phyloP scores from a whole-genome alignment of 2,888 invertebrate genomes.

The Oxystoma pomonae region DNA sequence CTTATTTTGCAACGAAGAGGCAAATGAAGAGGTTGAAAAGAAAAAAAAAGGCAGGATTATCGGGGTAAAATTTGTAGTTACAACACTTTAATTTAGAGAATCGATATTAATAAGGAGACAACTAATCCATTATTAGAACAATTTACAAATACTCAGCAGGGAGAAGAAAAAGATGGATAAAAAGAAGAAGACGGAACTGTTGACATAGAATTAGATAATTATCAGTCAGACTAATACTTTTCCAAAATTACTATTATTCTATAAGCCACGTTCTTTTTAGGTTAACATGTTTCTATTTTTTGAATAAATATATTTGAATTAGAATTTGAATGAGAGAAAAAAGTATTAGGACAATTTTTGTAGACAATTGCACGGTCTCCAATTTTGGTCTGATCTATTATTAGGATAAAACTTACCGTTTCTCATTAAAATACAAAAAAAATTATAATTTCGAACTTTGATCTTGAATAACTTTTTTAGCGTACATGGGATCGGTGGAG shows the following conservation, averaged over 20 bases:
- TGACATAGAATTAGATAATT: conserved; percentile 4
- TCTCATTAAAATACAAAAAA: too few species aligned
- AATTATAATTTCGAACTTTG: too few species aligned
- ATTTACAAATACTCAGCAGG: conserved; percentile 3
- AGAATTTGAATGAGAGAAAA: too few species aligned
- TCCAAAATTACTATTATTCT: conserved; percentile 2
- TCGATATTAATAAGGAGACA: conserved; percentile 15
- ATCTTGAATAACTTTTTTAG: too few species aligned
- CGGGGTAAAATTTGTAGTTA: conserved; percentile 30
- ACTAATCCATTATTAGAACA: not conserved
- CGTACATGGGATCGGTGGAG: too few species aligned
- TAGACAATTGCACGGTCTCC: too few species aligned
- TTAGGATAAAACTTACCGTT: too few species aligned
- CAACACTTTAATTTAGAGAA: conserved; percentile 30
- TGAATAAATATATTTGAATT: too few species aligned
- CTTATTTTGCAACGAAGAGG: conserved; percentile 39
- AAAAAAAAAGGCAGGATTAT: conserved; percentile 31
- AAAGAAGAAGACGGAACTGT: conserved; percentile 7
- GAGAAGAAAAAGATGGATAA: conserved; percentile 4
- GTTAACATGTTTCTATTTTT: too few species aligned
- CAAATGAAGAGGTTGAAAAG: conserved; percentile 35
- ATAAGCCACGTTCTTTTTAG: not conserved
- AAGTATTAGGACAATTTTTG: too few species aligned
- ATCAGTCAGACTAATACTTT: conserved; percentile 5
- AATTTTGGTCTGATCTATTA: too few species aligned